Base-by-base conservation (phyloP, 2,888 invertebrate genomes). In the Zygothrica quintamaculata region DNA sequence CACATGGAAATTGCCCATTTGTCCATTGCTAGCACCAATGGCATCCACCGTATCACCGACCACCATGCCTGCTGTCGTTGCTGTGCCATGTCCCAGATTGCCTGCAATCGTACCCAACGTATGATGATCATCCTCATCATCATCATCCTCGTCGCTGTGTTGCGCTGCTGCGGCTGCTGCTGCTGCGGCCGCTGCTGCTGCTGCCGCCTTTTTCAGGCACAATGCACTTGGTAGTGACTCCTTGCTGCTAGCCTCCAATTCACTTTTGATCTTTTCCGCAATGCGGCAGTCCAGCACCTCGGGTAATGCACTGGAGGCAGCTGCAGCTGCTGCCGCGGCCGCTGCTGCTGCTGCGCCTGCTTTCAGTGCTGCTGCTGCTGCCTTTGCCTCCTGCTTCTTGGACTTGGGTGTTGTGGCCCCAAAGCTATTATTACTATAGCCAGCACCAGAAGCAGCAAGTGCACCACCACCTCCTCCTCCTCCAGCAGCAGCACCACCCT, bases 261-360 rank as follows among this genome's bases (percentile, higher is more conserved):
- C 91, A 65, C 89, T 91, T 62, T 91, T 91, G 53, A 91, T 91
- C 73, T 91, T 91, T 74, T 91, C 91, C 8, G 91, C 91, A 18
- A 91, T 91, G 62, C 91, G 87, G 55, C 91, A 91, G 58, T 91
- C 91, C 0, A 91, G 71, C 3, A 91, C 90, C 75, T 91, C 91
- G 9, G 91, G 90, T 42, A 90, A 59, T 0, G 60, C 65, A 5
- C 67, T 44, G 5, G 76, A 60, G 33, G 70, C 72, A 26, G 72
- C 73, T 31, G 65, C 76, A 15, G 73, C 73, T 33, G 79, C 70
- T 1, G 81, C 85, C 0, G 85, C 85, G 2, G 85, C 80, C 1
- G 72, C 79, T n/a, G 72, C 77, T 4, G 67, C 77, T 12, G 52
- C 65, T 4, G 66, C 73, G 0, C 59, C 40, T 1, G 77, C 72